A percentile compares a stretch with the other conserved stretches of the same genome.
Evolutionary conservation across 2,888 invertebrate genomes (phyloP).

Genomic region (Nomada lathburiana): DNA sequence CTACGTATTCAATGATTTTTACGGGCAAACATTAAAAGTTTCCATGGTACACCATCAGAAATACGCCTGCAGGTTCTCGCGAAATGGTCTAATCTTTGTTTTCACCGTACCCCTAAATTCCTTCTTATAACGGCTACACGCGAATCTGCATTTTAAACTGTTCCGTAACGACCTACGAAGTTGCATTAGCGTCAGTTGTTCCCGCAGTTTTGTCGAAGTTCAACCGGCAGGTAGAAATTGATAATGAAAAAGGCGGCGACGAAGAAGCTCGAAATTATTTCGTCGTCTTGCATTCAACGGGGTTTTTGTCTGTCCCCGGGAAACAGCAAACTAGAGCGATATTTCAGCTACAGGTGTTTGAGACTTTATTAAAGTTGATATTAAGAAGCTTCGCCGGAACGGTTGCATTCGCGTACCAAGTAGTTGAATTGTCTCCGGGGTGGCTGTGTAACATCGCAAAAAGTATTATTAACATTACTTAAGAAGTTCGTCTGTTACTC

Average conservation of each 20-base stretch:
- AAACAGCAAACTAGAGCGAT: slow-evolving; percentile 77
- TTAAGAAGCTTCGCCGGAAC: slow-evolving; percentile 21
- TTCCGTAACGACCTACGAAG: slow-evolving; percentile 57
- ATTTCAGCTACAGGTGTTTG: slow-evolving; percentile 81
- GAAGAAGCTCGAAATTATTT: slow-evolving; percentile 58
- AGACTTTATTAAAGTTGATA: slow-evolving; percentile 75
- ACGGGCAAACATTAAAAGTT: too few species aligned
- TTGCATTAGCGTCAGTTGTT: slow-evolving; percentile 63
- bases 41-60: neutral
- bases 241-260: slow-evolving; percentile 39
- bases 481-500: neutral
- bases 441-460: neutral
- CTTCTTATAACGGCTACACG: slow-evolving; percentile 27
- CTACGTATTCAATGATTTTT: slow-evolving; percentile 11
- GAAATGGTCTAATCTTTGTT: neutral
- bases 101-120: slow-evolving; percentile 2
- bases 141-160: slow-evolving; percentile 53
- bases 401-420: neutral
- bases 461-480: neutral
- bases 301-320: slow-evolving; percentile 63
- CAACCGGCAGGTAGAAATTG: slow-evolving; percentile 32
- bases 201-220: slow-evolving; percentile 53
- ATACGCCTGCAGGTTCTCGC: neutral
- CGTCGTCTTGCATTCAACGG: slow-evolving; percentile 35
- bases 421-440: neutral